phyloP scores from a whole-genome alignment of 1,140 invertebrate genomes.

The Apis mellifera region DNA sequence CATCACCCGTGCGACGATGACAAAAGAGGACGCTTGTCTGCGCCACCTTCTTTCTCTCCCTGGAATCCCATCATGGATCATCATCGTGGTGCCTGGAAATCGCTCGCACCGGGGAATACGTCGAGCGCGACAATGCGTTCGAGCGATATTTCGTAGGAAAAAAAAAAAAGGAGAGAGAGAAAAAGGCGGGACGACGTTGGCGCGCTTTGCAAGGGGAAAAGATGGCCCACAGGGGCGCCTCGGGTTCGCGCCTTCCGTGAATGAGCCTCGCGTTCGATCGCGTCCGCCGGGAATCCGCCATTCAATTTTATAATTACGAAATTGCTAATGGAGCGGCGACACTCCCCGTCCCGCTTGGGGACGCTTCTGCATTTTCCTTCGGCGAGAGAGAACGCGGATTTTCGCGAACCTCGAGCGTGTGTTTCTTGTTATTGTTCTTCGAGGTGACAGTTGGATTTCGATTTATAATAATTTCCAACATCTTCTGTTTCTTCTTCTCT shows the following conservation, averaged over 20 bases:
- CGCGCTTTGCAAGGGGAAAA: conserved; percentile 22
- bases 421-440: conserved; percentile 13
- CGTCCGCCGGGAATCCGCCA: conserved; percentile 60
- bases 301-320: conserved; percentile 78
- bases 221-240: conserved; percentile 32
- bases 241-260: conserved; percentile 67
- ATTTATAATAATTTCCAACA: too few species aligned
- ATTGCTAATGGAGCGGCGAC: conserved; percentile 75
- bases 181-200: not conserved
- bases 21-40: conserved; percentile 6
- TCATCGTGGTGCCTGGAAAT: not conserved
- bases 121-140: conserved; percentile 14
- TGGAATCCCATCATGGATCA: too few species aligned
- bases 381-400: not conserved
- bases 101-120: conserved; percentile 39
- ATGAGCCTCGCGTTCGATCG: conserved; percentile 50
- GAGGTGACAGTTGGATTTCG: too few species aligned
- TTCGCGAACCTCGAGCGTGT: not conserved
- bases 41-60: not conserved
- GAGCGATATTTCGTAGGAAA: conserved; percentile 27
- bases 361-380: not conserved
- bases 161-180: fast-evolving
- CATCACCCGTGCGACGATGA: not conserved
- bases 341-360: not conserved
- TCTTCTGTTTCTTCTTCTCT: too few species aligned